Conservation (phyloP, 2,888 invertebrate species). For the Drosophila siamana region DNA sequence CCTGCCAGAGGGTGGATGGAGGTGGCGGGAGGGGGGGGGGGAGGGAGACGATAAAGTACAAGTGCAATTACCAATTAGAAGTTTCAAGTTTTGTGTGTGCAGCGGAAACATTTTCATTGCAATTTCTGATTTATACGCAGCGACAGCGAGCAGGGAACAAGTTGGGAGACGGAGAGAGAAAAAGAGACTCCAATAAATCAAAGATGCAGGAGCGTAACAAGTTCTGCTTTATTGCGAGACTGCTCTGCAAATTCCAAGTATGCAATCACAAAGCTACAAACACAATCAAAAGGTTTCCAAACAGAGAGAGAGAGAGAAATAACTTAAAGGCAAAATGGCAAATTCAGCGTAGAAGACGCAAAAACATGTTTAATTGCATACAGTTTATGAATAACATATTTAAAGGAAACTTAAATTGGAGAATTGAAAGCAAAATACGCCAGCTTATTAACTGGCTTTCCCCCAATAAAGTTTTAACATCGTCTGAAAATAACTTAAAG, state of each 20-base stretch:
- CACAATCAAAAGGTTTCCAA: conserved; percentile 6
- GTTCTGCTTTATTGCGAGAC: conserved; percentile 24
- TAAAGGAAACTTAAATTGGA: no score
- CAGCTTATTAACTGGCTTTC: no score
- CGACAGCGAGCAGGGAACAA: conserved; percentile 7
- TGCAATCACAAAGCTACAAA: conserved; percentile 26
- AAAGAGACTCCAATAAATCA: conserved; percentile 55
- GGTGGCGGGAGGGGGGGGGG: background rate
- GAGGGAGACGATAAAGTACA: conserved; percentile 27
- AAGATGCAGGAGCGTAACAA: conserved; percentile 42
- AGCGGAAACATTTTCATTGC: conserved; percentile 68
- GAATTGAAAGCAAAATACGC: no score
- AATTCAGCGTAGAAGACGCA: background rate
- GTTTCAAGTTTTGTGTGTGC: conserved; percentile 52
- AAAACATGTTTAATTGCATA: background rate
- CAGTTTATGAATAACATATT: no score
- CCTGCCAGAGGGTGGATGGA: no score
- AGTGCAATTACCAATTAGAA: conserved; percentile 79
- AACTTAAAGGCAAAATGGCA: background rate
- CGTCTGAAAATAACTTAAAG: no score
- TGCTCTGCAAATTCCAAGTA: conserved; percentile 23
- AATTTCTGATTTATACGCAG: conserved; percentile 67
- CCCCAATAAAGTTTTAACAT: no score
- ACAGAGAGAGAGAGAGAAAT: background rate
- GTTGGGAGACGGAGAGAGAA: background rate